Evolutionary conservation across 2,797 vertebrate genomes (phyloP).

Genomic region (Halcyon chelicuti): DNA sequence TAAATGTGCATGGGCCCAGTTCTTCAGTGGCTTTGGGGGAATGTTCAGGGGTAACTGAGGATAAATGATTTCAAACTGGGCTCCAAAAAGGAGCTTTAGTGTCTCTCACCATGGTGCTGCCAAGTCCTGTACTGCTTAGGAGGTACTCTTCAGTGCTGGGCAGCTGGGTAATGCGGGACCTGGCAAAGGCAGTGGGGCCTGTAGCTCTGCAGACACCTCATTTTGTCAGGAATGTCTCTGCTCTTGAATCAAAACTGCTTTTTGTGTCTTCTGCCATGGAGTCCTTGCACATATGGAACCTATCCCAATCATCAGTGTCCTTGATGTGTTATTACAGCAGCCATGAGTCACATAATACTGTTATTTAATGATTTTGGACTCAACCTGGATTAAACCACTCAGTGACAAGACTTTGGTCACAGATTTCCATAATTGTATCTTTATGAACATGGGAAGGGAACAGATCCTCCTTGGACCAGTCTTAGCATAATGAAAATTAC

Average conservation of each 20-base stretch:
- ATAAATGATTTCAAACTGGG: not conserved
- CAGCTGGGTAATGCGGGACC: not conserved
- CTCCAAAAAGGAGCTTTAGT: not conserved
- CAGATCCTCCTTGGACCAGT: not conserved
- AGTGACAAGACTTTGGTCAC: not conserved
- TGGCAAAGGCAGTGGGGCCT: not conserved
- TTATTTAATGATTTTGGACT: not conserved
- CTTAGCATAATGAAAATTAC: not conserved
- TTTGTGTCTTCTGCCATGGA: not conserved
- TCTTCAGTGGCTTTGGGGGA: not conserved
- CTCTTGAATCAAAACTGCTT: not conserved
- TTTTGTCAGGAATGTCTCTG: not conserved
- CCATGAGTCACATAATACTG: not conserved
- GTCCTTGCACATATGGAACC: not conserved
- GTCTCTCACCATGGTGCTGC: not conserved
- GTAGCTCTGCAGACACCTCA: not conserved
- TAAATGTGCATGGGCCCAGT: not conserved
- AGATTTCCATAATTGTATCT: not conserved
- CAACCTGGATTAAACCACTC: not conserved
- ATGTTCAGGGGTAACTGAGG: not conserved
- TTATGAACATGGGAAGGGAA: not conserved
- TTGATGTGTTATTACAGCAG: not conserved
- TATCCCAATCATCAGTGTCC: not conserved
- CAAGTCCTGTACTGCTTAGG: not conserved
- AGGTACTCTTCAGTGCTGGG: slow-evolving; percentile 1